Percentiles rank a stretch among this genome's conserved stretches.
Conservation (phyloP, 2,113 vertebrate species). For the Aleadryas rufinucha region DNA sequence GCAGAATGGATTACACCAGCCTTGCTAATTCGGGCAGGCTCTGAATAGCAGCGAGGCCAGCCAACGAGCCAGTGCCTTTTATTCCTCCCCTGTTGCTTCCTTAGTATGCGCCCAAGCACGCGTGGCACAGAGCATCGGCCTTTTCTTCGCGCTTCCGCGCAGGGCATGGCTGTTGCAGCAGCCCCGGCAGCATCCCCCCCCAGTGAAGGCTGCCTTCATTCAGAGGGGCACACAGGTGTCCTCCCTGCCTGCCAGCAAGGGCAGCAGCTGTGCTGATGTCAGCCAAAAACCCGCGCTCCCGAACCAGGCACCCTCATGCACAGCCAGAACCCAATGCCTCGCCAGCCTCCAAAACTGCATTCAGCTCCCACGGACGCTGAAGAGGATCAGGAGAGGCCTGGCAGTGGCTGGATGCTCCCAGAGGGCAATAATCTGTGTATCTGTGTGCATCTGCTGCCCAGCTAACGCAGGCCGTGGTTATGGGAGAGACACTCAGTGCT, state of each 20-base stretch:
- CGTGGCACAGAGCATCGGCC: not conserved
- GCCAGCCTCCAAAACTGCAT: not conserved
- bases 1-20: not conserved
- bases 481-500: not conserved
- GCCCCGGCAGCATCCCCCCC: not conserved
- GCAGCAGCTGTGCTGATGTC: not conserved
- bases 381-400: not conserved
- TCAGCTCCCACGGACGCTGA: not conserved
- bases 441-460: fast-evolving
- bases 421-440: too few relatives aligned
- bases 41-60: not conserved
- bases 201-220: not conserved
- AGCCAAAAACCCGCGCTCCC: fast-evolving
- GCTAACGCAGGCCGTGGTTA: not conserved
- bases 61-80: not conserved
- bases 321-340: not conserved
- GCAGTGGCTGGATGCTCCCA: fast-evolving
- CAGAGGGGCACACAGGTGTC: not conserved
- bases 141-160: not conserved
- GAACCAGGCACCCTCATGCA: fast-evolving
- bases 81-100: not conserved
- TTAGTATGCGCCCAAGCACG: not conserved
- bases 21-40: not conserved
- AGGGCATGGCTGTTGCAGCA: not conserved
- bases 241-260: not conserved